phyloP scores from a whole-genome alignment of 2,888 invertebrate genomes.

The Athrips mouffetella region DNA sequence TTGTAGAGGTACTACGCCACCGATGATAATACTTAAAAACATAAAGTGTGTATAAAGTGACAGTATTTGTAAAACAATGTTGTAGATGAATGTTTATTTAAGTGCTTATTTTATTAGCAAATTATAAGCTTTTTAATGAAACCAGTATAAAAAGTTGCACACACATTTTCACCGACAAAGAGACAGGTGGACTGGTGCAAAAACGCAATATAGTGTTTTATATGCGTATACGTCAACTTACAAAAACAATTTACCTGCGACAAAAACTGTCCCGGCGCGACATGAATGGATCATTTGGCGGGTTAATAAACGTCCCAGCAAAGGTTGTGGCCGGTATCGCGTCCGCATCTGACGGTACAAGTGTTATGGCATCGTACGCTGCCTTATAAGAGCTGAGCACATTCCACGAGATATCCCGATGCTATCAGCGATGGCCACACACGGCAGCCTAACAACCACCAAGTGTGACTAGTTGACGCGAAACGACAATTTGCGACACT shows the following conservation, averaged over 20 bases:
- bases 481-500: constrained; percentile 61
- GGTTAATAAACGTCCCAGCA: constrained; percentile 52
- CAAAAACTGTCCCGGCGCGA: constrained; percentile 25
- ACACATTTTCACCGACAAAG: constrained; percentile 10
- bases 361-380: constrained; percentile 65
- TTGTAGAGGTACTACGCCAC: too few relatives aligned
- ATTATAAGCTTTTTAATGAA: constrained; percentile 3
- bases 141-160: neutral
- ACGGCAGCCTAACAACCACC: constrained; percentile 42
- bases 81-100: neutral
- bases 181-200: constrained; percentile 2
- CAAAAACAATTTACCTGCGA: constrained; percentile 15
- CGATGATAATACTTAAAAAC: too few relatives aligned
- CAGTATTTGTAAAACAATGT: too few relatives aligned
- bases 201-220: constrained; percentile 4
- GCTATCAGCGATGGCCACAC: constrained; percentile 61
- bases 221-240: constrained; percentile 3
- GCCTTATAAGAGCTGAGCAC: constrained; percentile 62
- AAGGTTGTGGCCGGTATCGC: constrained; percentile 52
- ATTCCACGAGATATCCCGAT: constrained; percentile 58
- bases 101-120: constrained; percentile 1
- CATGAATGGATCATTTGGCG: constrained; percentile 45
- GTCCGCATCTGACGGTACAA: constrained; percentile 61
- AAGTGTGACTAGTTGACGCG: constrained; percentile 54
- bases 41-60: too few relatives aligned